phyloP scores from a whole-genome alignment of 2,113 vertebrate species.

The Oenanthe melanoleuca region DNA sequence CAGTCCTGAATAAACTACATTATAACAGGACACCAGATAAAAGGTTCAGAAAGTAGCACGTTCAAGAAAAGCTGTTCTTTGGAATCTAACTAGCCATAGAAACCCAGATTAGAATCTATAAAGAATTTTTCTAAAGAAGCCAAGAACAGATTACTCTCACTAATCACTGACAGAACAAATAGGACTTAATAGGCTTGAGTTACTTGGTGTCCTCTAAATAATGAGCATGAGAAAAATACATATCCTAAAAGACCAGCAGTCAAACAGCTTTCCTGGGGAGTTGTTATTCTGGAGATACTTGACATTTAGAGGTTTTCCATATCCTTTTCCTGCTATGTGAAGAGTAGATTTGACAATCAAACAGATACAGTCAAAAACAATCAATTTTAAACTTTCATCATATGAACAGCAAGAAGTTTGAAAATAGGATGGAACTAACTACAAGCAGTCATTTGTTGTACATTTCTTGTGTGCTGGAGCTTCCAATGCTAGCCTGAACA shows the following conservation, averaged over 20 bases:
- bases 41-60: background rate
- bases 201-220: background rate
- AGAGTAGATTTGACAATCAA: background rate
- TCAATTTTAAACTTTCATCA: background rate
- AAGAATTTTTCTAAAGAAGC: conserved; percentile 38
- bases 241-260: background rate
- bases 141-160: conserved; percentile 50
- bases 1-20: background rate
- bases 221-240: background rate
- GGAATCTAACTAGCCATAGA: background rate
- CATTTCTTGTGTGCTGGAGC: background rate
- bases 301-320: background rate
- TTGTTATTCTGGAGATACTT: background rate
- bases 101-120: background rate
- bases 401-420: background rate
- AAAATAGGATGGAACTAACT: background rate
- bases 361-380: background rate
- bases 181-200: conserved; percentile 29
- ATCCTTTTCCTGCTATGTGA: background rate
- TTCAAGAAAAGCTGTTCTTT: background rate
- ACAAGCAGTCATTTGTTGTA: background rate
- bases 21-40: background rate
- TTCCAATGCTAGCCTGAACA: conserved; percentile 36
- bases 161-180: conserved; percentile 14
- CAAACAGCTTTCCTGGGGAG: background rate